Conservation (phyloP, 2,797 vertebrate species). For the Lepidocolaptes lacrymiger region DNA sequence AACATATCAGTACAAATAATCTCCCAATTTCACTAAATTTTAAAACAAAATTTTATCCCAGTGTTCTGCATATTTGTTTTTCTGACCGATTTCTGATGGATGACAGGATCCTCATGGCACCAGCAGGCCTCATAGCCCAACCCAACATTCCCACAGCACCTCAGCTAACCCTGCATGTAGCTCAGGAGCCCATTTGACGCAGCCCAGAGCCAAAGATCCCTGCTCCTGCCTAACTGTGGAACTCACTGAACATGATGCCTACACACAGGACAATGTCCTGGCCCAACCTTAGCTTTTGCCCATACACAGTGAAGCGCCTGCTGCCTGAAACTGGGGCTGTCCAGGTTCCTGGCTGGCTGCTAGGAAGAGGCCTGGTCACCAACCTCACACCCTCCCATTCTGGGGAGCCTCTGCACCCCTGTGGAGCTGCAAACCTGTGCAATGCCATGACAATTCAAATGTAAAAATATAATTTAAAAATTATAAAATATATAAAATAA, state of each 20-base stretch:
- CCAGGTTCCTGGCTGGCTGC: background rate
- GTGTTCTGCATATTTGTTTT: background rate
- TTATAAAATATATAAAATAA: too few relatives aligned
- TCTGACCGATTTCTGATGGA: background rate
- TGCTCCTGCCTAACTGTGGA: background rate
- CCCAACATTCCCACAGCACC: background rate
- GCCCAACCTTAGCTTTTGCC: background rate
- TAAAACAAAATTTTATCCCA: background rate
- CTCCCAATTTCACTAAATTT: background rate
- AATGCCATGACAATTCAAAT: background rate
- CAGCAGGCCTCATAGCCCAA: background rate
- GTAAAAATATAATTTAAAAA: background rate
- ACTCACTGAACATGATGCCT: background rate
- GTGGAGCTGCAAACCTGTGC: background rate
- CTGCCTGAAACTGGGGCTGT: fast-evolving
- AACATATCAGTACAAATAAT: background rate
- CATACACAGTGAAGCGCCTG: background rate
- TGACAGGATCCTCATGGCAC: background rate
- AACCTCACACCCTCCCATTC: background rate
- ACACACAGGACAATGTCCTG: fast-evolving
- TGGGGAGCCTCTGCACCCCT: fast-evolving
- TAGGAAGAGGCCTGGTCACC: background rate
- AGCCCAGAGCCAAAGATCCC: background rate
- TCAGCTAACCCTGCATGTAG: background rate
- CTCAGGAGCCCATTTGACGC: background rate